phyloP scores from a whole-genome alignment of 2,113 vertebrate genomes.

The Thunnus maccoyii region DNA sequence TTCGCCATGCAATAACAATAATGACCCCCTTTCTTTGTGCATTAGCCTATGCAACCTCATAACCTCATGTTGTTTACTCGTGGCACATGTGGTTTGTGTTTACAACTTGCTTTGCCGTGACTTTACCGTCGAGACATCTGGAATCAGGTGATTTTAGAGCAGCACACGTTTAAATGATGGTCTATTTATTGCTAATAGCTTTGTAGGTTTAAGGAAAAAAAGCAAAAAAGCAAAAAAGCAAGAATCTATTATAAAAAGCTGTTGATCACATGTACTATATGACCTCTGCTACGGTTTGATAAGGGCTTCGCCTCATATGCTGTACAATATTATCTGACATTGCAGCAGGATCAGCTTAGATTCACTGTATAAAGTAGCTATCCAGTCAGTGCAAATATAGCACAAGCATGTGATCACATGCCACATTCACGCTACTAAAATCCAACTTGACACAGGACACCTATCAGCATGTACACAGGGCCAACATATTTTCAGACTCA shows the following conservation, averaged over 20 bases:
- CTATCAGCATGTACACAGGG: neutral
- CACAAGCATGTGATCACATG: slow-evolving; percentile 49
- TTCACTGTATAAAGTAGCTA: slow-evolving; percentile 22
- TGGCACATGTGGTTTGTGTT: slow-evolving; percentile 21
- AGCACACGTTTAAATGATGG: neutral
- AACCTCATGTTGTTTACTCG: slow-evolving; percentile 16
- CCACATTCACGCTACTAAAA: slow-evolving; percentile 20
- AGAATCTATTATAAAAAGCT: neutral
- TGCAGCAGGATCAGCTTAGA: slow-evolving; percentile 13
- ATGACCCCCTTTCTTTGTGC: neutral
- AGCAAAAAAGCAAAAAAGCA: neutral
- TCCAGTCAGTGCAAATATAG: slow-evolving; percentile 58
- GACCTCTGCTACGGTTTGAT: neutral
- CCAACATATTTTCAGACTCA: slow-evolving; percentile 1
- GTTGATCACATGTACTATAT: neutral
- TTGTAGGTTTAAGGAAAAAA: too few species aligned
- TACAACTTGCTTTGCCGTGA: slow-evolving; percentile 8
- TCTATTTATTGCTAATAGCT: neutral
- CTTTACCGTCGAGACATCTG: neutral
- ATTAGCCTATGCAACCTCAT: slow-evolving; percentile 2
- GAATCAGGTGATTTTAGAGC: neutral
- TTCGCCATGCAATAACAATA: slow-evolving; percentile 3
- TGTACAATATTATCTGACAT: neutral
- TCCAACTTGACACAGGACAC: slow-evolving; percentile 35
- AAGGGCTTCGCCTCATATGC: neutral